Percentiles rank a stretch among this genome's conserved stretches.
These are phyloP conservation scores for Apeira syringaria DNA, from an alignment of 2,888 invertebrate genomes.

Conservation along the genomic window DNA sequence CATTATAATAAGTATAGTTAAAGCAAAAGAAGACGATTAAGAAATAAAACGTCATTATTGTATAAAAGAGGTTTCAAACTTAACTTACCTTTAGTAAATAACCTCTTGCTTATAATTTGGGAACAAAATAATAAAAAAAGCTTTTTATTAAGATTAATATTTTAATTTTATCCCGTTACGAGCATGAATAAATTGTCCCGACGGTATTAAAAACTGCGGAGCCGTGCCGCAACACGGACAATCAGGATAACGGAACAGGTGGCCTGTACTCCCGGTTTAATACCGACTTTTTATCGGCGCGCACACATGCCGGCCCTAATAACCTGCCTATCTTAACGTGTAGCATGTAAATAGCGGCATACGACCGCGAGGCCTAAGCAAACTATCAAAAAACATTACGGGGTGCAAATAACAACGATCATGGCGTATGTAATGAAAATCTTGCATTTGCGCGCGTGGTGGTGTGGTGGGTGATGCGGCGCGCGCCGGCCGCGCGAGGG, in stretches of 20 bases:
- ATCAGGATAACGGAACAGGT: slow-evolving; percentile 61
- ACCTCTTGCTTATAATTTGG: background rate
- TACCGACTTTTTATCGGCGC: slow-evolving; percentile 58
- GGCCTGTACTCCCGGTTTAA: slow-evolving; percentile 48
- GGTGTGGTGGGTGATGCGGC: slow-evolving; percentile 54
- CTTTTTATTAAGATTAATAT: slow-evolving; percentile 10
- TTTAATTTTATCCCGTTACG: slow-evolving; percentile 21
- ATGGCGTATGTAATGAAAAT: slow-evolving; percentile 81
- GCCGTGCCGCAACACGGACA: slow-evolving; percentile 50
- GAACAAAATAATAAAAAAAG: background rate
- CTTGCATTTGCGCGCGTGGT: slow-evolving; percentile 58
- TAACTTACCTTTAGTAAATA: background rate
- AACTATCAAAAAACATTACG: slow-evolving; percentile 80
- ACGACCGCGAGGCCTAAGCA: slow-evolving; percentile 59
- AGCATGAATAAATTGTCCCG: slow-evolving; percentile 24
- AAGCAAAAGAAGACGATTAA: too few relatives aligned
- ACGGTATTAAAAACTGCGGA: slow-evolving; percentile 47
- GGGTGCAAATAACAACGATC: slow-evolving; percentile 82
- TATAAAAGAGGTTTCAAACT: background rate
- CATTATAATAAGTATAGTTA: too few relatives aligned
- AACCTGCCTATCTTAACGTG: slow-evolving; percentile 44
- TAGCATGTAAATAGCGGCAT: slow-evolving; percentile 44
- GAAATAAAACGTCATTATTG: too few relatives aligned
- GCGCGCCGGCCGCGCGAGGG: slow-evolving; percentile 76
- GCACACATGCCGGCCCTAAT: slow-evolving; percentile 41